A percentile compares a stretch with the other conserved stretches of the same genome.
phyloP scores from a whole-genome alignment of 2,797 vertebrate genomes.

The Halcyon badia region DNA sequence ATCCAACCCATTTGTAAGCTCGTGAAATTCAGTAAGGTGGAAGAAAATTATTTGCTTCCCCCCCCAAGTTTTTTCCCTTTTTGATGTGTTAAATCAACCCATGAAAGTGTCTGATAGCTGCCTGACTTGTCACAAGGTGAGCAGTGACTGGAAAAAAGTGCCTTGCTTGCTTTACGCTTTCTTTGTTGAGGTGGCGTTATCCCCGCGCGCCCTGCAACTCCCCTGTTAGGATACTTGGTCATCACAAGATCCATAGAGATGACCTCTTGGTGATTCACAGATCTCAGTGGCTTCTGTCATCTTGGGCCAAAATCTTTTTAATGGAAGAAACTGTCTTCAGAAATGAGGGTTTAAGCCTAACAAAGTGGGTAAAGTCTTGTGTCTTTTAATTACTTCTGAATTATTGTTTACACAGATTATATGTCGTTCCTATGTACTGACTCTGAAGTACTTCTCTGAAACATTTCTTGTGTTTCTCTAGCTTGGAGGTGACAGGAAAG shows the following conservation, averaged over 20 bases:
- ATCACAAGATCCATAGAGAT: rapidly evolving
- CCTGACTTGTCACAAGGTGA: background rate
- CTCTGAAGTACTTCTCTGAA: background rate
- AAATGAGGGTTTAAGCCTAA: background rate
- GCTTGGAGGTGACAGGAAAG: background rate
- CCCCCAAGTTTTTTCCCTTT: background rate
- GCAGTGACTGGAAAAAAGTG: background rate
- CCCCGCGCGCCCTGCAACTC: too few relatives aligned
- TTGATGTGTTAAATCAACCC: background rate
- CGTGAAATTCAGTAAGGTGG: background rate
- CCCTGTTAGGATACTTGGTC: too few relatives aligned
- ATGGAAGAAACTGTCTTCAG: background rate
- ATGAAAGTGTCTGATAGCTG: background rate
- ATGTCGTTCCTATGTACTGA: background rate
- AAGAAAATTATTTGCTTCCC: background rate
- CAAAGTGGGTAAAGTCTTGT: background rate
- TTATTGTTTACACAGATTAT: background rate
- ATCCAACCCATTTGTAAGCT: background rate
- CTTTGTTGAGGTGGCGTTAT: rapidly evolving
- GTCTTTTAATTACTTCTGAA: background rate
- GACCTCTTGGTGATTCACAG: background rate
- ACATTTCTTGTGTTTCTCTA: background rate
- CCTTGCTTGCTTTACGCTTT: background rate
- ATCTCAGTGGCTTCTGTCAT: background rate
- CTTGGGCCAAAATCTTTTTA: background rate